A percentile compares a stretch with the other conserved stretches of the same genome.
Conservation (phyloP, 2,888 invertebrate genomes). For the Sesamia inferens region DNA sequence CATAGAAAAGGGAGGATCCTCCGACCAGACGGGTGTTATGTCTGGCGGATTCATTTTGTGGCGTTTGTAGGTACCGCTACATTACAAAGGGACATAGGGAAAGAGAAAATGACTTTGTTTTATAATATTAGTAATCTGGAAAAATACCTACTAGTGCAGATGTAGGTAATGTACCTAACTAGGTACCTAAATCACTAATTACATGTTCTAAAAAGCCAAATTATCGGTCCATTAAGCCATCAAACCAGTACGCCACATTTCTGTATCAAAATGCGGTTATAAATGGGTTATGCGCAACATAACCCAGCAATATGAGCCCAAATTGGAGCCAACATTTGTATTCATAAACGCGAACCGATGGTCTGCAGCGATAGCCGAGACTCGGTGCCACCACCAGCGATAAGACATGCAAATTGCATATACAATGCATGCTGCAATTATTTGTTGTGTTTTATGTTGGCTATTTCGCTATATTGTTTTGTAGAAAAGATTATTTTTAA, state of each 20-base stretch:
- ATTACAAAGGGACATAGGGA: too few species aligned
- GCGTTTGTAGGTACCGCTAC: too few species aligned
- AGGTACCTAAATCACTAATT: neutral
- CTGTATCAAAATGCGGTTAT: slow-evolving; percentile 27
- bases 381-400: slow-evolving; percentile 46
- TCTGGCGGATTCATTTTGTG: too few species aligned
- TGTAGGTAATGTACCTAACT: too few species aligned
- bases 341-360: slow-evolving; percentile 64
- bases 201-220: neutral
- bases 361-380: slow-evolving; percentile 51
- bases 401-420: slow-evolving; percentile 50
- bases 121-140: too few species aligned
- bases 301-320: slow-evolving; percentile 49
- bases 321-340: slow-evolving; percentile 63
- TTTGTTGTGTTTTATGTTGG: slow-evolving; percentile 26
- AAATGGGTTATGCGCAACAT: slow-evolving; percentile 20
- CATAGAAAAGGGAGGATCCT: too few species aligned
- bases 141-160: too few species aligned
- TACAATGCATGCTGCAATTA: slow-evolving; percentile 38
- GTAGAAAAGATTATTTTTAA: neutral
- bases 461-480: neutral
- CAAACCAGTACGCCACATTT: slow-evolving; percentile 2
- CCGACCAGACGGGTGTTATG: too few species aligned
- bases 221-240: slow-evolving; percentile 3
- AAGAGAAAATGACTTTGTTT: too few species aligned